Evolutionary conservation across 1,140 invertebrate species (phyloP).

Genomic region (Drosophila seguyi): DNA sequence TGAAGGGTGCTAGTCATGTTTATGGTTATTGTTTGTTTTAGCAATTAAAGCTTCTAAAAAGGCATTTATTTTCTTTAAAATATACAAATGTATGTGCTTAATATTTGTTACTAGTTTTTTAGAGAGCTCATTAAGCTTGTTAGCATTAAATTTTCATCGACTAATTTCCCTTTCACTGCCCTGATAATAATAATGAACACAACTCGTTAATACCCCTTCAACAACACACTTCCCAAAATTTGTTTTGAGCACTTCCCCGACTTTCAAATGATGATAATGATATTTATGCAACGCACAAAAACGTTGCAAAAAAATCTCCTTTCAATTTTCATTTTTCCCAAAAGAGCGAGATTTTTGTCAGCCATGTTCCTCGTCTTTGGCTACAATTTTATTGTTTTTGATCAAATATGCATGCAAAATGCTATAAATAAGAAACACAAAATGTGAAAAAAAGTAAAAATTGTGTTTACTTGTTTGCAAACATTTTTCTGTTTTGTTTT

Average conservation of each 20-base stretch:
- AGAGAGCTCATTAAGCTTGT: background rate
- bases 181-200: conserved; percentile 19
- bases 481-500: conserved; percentile 11
- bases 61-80: background rate
- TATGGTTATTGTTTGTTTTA: background rate
- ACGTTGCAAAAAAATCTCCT: conserved; percentile 9
- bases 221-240: conserved; percentile 8
- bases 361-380: conserved; percentile 20
- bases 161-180: conserved; percentile 35
- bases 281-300: conserved; percentile 35
- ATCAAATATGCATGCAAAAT: conserved; percentile 51
- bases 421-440: conserved; percentile 33
- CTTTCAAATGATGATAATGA: conserved; percentile 38
- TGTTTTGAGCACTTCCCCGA: conserved; percentile 34
- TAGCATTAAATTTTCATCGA: conserved; percentile 7
- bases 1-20: background rate
- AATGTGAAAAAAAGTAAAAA: conserved; percentile 16
- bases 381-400: conserved; percentile 49
- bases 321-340: conserved; percentile 37
- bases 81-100: background rate
- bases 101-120: background rate
- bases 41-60: background rate
- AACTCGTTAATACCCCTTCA: conserved; percentile 29
- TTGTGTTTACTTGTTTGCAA: conserved; percentile 26
- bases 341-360: conserved; percentile 36